Evolutionary conservation across 2,113 vertebrate species (phyloP).

Genomic region (Isurus oxyrinchus): DNA sequence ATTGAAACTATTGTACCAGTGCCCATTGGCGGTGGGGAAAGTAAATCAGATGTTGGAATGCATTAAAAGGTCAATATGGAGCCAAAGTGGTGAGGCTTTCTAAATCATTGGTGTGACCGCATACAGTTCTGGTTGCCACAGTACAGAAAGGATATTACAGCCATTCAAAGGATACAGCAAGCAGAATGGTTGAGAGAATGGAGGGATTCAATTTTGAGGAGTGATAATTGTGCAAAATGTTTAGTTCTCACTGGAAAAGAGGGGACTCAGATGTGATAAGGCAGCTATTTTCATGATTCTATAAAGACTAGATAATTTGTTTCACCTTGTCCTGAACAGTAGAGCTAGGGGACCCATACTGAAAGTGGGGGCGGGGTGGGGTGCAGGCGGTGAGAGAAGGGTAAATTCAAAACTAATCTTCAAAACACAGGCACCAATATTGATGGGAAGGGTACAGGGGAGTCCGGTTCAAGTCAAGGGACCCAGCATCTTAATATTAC

Average conservation of each 20-base stretch:
- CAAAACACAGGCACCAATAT: background rate
- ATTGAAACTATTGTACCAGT: background rate
- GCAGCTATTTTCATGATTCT: too few relatives aligned
- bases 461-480: background rate
- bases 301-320: too few relatives aligned
- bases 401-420: background rate
- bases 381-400: too few relatives aligned
- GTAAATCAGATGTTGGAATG: background rate
- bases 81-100: background rate
- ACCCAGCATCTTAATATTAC: background rate
- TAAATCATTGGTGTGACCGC: background rate
- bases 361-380: too few relatives aligned
- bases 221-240: background rate
- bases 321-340: background rate
- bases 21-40: background rate
- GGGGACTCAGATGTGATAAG: too few relatives aligned
- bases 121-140: background rate
- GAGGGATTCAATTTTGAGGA: background rate
- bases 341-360: background rate
- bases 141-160: background rate
- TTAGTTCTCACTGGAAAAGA: too few relatives aligned
- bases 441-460: background rate
- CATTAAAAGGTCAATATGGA: background rate
- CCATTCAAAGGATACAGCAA: background rate
- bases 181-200: background rate